A percentile compares a stretch with the other conserved stretches of the same genome.
phyloP scores from a whole-genome alignment of 2,113 vertebrate species.

The Okapia johnstoni region DNA sequence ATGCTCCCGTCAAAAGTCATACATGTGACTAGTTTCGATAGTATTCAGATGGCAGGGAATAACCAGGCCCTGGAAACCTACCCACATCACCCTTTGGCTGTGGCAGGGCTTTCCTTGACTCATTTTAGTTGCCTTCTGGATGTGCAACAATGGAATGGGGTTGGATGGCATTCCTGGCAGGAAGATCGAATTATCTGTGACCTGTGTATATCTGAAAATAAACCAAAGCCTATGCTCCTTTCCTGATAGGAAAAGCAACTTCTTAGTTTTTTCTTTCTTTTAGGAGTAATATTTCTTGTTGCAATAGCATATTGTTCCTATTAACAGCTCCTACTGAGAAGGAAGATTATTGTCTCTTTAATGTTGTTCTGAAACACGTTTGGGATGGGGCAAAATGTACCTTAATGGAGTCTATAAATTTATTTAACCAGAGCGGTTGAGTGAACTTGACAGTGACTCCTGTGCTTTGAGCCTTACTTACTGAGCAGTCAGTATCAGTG shows the following conservation, averaged over 20 bases:
- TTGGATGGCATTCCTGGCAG: background rate
- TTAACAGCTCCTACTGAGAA: slow-evolving; percentile 42
- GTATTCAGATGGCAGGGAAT: background rate
- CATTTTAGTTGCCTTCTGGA: slow-evolving; percentile 4
- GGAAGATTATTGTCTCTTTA: slow-evolving; percentile 47
- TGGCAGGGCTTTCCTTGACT: background rate
- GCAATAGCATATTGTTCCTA: background rate
- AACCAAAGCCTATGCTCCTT: background rate
- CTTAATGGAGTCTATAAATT: slow-evolving; percentile 51
- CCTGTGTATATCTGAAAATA: background rate
- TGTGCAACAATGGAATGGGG: background rate
- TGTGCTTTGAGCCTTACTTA: slow-evolving; percentile 54
- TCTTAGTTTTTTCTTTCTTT: background rate
- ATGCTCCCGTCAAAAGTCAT: background rate
- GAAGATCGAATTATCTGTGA: background rate
- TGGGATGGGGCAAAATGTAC: slow-evolving; percentile 23
- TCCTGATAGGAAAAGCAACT: background rate
- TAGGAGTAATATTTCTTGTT: slow-evolving; percentile 45
- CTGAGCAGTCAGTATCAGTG: slow-evolving; percentile 37
- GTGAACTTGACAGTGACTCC: slow-evolving; percentile 54
- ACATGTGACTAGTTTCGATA: background rate
- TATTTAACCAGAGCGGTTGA: slow-evolving; percentile 50
- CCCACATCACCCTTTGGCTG: background rate
- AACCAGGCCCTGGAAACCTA: background rate
- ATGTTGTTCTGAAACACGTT: slow-evolving; percentile 57